Evolutionary conservation across 2,113 vertebrate species (phyloP).

Genomic region (Pteruthius melanotis): DNA sequence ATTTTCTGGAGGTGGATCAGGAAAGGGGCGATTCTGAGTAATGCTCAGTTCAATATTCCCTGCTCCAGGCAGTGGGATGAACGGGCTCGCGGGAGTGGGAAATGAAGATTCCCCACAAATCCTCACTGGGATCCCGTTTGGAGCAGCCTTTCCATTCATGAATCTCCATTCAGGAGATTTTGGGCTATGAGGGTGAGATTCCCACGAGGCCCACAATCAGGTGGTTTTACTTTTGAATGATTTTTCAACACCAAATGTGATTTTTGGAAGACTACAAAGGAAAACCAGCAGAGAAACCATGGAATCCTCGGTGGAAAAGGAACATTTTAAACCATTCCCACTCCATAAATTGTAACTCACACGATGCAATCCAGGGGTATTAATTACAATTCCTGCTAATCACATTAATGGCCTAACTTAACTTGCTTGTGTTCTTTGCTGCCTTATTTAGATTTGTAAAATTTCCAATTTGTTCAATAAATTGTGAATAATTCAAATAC

Average conservation of each 20-base stretch:
- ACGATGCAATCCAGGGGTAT: neutral
- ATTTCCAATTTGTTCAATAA: too few species aligned
- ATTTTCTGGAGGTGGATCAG: neutral
- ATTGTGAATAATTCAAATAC: neutral
- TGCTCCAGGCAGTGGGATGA: too few species aligned
- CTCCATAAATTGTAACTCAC: neutral
- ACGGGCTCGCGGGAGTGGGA: too few species aligned
- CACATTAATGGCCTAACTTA: too few species aligned
- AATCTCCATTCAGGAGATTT: neutral
- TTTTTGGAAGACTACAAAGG: neutral
- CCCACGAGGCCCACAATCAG: accelerated
- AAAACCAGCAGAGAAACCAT: neutral
- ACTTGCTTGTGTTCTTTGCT: neutral
- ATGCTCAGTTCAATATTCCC: neutral
- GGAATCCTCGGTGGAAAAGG: neutral
- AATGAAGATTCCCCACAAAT: neutral
- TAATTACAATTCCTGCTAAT: neutral
- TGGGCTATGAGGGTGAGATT: neutral
- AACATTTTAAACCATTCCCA: neutral
- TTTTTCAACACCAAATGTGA: neutral
- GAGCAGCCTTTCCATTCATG: neutral
- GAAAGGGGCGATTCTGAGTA: neutral
- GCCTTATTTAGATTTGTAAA: neutral
- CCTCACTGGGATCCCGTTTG: neutral
- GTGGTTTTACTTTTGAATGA: neutral